These are phyloP conservation scores for Allolobophora icterica DNA, from an alignment of 2,888 invertebrate species.

Conservation along the genomic window DNA sequence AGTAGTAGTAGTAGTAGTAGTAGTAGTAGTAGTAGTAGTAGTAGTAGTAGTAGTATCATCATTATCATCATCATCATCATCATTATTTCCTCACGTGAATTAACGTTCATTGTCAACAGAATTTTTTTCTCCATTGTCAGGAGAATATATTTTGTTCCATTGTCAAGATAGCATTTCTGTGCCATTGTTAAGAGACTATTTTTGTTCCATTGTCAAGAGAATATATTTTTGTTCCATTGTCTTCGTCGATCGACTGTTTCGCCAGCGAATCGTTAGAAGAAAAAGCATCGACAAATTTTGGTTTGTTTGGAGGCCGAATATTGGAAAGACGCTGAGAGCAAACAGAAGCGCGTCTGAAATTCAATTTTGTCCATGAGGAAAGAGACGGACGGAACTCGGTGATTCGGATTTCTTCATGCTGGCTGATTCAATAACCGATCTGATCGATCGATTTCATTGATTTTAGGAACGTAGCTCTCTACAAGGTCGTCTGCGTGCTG, in stretches of 20 bases:
- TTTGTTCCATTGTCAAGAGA: neutral
- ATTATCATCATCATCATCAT: neutral
- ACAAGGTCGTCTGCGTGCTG: neutral
- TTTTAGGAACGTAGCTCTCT: neutral
- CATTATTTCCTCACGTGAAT: neutral
- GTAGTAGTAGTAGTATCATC: neutral
- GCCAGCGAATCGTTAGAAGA: neutral
- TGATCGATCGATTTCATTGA: neutral
- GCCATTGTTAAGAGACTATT: neutral
- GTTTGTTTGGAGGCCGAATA: neutral
- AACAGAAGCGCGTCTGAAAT: neutral
- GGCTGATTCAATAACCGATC: neutral
- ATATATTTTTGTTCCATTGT: neutral
- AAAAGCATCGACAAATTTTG: neutral
- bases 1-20: too few species aligned
- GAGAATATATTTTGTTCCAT: neutral
- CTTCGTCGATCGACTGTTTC: neutral
- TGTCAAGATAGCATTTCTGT: too few species aligned
- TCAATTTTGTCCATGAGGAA: neutral
- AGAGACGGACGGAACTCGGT: neutral
- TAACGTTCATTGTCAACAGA: neutral
- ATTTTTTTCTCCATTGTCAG: neutral
- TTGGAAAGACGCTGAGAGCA: neutral
- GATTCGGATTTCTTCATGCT: neutral
- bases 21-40: too few species aligned